Evolutionary conservation across 2,888 invertebrate species (phyloP).

Genomic region (Drosophila colorata): DNA sequence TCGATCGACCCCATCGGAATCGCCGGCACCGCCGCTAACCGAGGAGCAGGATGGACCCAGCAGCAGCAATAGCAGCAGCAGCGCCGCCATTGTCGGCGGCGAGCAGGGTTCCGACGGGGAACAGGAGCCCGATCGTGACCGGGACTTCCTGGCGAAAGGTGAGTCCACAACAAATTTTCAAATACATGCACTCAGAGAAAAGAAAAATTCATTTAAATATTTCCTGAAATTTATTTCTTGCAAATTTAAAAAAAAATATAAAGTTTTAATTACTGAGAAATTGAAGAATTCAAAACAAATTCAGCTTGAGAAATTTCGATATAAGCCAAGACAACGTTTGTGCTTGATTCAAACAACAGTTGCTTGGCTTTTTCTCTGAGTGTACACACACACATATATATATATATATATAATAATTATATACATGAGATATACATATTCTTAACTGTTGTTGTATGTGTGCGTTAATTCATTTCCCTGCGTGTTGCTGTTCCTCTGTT

Average conservation of each 20-base stretch:
- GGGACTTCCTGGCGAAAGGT: conserved; percentile 65
- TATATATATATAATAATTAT: conserved; percentile 8
- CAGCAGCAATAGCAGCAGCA: conserved; percentile 44
- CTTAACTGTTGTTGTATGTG: conserved; percentile 11
- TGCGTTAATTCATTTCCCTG: conserved; percentile 29
- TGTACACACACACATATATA: background rate
- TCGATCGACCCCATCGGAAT: conserved; percentile 30
- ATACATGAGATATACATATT: conserved; percentile 7
- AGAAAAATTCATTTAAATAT: too few relatives aligned
- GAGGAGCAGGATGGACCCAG: conserved; percentile 48
- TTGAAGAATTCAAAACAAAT: too few relatives aligned
- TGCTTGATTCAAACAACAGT: too few relatives aligned
- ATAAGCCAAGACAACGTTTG: too few relatives aligned
- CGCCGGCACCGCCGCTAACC: conserved; percentile 39
- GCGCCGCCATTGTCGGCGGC: conserved; percentile 5
- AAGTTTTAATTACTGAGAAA: too few relatives aligned
- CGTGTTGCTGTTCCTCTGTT: conserved; percentile 40
- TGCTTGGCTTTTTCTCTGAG: background rate
- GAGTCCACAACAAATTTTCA: conserved; percentile 35
- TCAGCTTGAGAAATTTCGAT: too few relatives aligned
- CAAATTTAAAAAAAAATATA: too few relatives aligned
- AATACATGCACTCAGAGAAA: background rate
- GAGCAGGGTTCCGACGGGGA: conserved; percentile 24
- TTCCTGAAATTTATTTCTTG: too few relatives aligned
- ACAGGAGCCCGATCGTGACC: conserved; percentile 43